phyloP scores from a whole-genome alignment of 2,797 vertebrate genomes.

The Prionace glauca region DNA sequence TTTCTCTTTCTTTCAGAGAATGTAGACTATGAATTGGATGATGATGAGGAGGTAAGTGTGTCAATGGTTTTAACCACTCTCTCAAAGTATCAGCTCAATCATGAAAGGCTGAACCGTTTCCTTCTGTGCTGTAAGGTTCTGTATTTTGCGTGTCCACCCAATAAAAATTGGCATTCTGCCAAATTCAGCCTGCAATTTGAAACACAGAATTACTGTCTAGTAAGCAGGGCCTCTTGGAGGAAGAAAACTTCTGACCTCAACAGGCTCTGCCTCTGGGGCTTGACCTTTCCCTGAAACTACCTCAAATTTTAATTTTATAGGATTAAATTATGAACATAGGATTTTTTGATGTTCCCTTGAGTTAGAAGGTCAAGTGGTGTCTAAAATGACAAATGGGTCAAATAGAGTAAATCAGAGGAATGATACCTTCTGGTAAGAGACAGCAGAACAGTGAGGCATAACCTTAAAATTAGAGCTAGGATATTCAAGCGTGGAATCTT shows the following conservation, averaged over 20 bases:
- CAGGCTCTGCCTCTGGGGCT: neutral
- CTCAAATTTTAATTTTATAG: neutral
- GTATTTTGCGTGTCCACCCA: neutral
- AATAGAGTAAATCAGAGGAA: neutral
- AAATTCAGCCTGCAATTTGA: neutral
- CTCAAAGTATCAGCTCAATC: neutral
- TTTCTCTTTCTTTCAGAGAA: conserved; percentile 21
- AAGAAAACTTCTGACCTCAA: neutral
- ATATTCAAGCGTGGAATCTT: neutral
- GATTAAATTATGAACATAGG: neutral
- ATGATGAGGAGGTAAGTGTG: conserved; percentile 12
- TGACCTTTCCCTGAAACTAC: neutral
- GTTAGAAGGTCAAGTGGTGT: neutral
- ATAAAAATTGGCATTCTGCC: neutral
- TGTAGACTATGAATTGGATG: neutral
- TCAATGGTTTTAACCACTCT: neutral
- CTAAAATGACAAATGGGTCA: neutral
- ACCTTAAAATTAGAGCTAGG: neutral
- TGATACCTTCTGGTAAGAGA: neutral
- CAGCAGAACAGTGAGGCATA: neutral
- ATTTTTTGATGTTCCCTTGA: neutral
- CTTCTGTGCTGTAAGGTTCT: neutral
- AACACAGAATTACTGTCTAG: neutral
- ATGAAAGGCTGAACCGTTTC: neutral
- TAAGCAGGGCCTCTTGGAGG: neutral